Conservation (phyloP, 2,797 vertebrate species). For the Tragopan temminckii region DNA sequence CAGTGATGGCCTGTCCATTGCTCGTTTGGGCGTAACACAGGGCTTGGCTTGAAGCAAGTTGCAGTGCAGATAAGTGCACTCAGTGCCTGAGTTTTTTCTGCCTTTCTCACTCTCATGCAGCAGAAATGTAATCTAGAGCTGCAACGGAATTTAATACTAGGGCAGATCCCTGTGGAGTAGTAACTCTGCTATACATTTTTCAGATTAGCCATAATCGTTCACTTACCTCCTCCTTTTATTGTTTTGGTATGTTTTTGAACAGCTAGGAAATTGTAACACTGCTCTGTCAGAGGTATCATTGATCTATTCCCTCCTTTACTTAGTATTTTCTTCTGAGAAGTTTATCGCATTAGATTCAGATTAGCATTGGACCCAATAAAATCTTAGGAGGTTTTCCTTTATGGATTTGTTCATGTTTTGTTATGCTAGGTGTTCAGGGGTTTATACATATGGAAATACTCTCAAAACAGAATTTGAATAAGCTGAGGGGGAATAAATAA, state of each 20-base stretch:
- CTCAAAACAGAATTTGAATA: not conserved
- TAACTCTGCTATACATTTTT: not conserved
- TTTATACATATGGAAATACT: not conserved
- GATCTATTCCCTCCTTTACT: not conserved
- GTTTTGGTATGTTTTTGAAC: not conserved
- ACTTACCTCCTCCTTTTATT: not conserved
- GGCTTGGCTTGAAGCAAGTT: conserved; percentile 45
- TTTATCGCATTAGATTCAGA: not conserved
- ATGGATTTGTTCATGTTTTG: not conserved
- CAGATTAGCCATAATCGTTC: not conserved
- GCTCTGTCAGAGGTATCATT: not conserved
- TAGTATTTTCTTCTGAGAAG: not conserved
- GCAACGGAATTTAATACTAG: not conserved
- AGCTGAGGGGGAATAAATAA: not conserved
- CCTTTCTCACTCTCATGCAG: conserved; percentile 16
- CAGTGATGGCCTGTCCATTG: conserved; percentile 58
- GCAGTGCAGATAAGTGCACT: not conserved
- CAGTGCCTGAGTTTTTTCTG: conserved; percentile 11
- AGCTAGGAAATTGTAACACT: not conserved
- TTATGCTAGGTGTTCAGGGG: not conserved
- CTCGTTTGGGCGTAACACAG: conserved; percentile 63
- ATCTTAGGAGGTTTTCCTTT: not conserved
- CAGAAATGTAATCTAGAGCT: conserved; percentile 29
- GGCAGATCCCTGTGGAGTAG: not conserved
- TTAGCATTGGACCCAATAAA: accelerated